Conservation (phyloP, 2,797 vertebrate species). For the Falco naumanni region DNA sequence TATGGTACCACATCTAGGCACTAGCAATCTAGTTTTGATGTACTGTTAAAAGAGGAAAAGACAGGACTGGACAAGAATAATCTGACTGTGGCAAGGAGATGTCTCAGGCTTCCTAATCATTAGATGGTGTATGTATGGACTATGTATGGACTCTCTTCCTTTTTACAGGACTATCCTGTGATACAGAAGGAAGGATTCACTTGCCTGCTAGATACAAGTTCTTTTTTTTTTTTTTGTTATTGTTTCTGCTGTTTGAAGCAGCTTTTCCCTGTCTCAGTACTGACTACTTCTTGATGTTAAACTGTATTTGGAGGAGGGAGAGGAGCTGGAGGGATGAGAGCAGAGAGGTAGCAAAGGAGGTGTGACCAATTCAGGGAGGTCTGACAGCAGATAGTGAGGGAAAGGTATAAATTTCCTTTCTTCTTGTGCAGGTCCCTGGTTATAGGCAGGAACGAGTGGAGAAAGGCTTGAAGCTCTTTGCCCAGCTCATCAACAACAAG, state of each 20-base stretch:
- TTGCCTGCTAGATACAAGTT: background rate
- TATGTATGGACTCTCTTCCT: background rate
- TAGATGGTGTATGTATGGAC: too few relatives aligned
- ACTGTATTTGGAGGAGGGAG: background rate
- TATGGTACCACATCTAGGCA: background rate
- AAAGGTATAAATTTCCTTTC: background rate
- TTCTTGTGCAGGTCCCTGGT: constrained; percentile 87
- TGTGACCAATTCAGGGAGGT: background rate
- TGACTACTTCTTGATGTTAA: background rate
- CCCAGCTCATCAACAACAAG: constrained; percentile 99
- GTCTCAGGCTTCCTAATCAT: background rate
- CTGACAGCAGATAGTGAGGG: accelerated
- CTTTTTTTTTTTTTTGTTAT: too few relatives aligned
- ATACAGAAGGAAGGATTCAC: background rate
- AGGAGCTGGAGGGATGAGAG: background rate
- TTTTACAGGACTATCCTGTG: background rate
- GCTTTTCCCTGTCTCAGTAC: background rate
- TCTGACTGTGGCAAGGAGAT: background rate
- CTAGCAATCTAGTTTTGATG: background rate
- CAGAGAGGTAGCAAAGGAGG: background rate
- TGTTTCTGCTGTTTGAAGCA: background rate
- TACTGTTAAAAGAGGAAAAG: background rate
- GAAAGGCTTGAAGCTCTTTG: constrained; percentile 94
- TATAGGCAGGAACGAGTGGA: constrained; percentile 96
- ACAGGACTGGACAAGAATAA: background rate